phyloP scores from a whole-genome alignment of 2,797 vertebrate species.

The Sebastes vulpes region DNA sequence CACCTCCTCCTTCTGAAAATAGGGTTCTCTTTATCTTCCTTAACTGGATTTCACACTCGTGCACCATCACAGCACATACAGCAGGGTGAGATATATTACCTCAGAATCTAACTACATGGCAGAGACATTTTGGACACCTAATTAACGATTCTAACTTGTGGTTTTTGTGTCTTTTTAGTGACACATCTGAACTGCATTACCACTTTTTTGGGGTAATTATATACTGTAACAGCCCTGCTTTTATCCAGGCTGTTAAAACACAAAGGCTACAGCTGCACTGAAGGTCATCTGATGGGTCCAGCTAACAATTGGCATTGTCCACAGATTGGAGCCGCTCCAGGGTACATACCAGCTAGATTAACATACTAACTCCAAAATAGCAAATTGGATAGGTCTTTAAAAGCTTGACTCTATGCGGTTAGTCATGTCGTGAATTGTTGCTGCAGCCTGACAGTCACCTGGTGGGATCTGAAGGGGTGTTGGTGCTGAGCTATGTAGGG shows the following conservation, averaged over 20 bases:
- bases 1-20: slow-evolving; percentile 5
- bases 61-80: neutral
- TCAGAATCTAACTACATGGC: neutral
- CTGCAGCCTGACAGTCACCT: slow-evolving; percentile 59
- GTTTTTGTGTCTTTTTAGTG: neutral
- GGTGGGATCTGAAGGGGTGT: slow-evolving; percentile 40
- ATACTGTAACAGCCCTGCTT: slow-evolving; percentile 2
- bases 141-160: neutral
- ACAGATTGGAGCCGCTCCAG: slow-evolving; percentile 66
- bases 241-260: slow-evolving; percentile 20
- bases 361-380: slow-evolving; percentile 82
- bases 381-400: slow-evolving; percentile 66
- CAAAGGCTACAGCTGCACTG: slow-evolving; percentile 67
- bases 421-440: slow-evolving; percentile 61
- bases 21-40: neutral
- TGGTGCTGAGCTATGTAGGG: slow-evolving; percentile 34
- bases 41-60: slow-evolving; percentile 19
- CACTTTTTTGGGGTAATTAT: neutral
- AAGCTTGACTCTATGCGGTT: slow-evolving; percentile 28
- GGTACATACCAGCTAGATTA: slow-evolving; percentile 72
- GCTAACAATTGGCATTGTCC: slow-evolving; percentile 80
- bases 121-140: neutral
- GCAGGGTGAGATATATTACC: neutral
- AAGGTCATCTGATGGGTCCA: slow-evolving; percentile 76
- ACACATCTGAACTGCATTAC: neutral